Evolutionary conservation across 2,797 vertebrate genomes (phyloP).

Genomic region (Sebastes melanostomus): DNA sequence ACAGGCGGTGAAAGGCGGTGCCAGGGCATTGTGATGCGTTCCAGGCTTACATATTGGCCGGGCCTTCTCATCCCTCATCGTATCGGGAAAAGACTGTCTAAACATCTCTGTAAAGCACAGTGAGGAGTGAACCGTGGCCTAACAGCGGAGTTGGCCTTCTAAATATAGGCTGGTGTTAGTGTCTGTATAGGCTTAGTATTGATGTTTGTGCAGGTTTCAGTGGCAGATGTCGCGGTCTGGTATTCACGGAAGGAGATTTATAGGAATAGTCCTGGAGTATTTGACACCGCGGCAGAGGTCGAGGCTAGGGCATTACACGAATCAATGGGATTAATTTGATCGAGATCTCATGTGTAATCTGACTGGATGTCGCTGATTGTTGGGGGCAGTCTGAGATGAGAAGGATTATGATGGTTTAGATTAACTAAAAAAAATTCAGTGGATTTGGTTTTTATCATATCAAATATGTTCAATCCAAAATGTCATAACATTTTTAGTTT

Average conservation of each 20-base stretch:
- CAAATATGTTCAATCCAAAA: slow-evolving; percentile 1
- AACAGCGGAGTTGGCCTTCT: slow-evolving; percentile 33
- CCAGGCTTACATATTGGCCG: slow-evolving; percentile 48
- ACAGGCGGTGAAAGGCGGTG: slow-evolving; percentile 66
- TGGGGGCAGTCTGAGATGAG: slow-evolving; percentile 58
- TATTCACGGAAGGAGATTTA: slow-evolving; percentile 69
- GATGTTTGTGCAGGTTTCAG: slow-evolving; percentile 76
- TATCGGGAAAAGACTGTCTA: slow-evolving; percentile 25
- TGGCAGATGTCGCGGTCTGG: slow-evolving; percentile 71
- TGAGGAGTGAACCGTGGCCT: slow-evolving; percentile 30
- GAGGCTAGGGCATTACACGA: slow-evolving; percentile 63
- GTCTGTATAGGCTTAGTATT: slow-evolving; percentile 63
- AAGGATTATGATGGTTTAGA: slow-evolving; percentile 71
- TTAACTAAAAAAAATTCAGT: slow-evolving; percentile 51
- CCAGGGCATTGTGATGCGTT: slow-evolving; percentile 78
- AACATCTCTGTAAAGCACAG: slow-evolving; percentile 32
- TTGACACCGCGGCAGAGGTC: slow-evolving; percentile 61
- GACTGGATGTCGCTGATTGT: slow-evolving; percentile 58
- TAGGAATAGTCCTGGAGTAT: slow-evolving; percentile 53
- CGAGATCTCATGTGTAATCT: slow-evolving; percentile 74
- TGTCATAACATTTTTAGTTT: slow-evolving; percentile 1
- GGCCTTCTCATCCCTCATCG: slow-evolving; percentile 56
- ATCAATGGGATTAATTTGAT: slow-evolving; percentile 80
- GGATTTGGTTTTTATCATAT: slow-evolving; percentile 1
- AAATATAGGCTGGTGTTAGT: slow-evolving; percentile 66